A percentile compares a stretch with the other conserved stretches of the same genome.
Conservation (phyloP, 1,140 invertebrate species). For the Lanistes nyassanus region DNA sequence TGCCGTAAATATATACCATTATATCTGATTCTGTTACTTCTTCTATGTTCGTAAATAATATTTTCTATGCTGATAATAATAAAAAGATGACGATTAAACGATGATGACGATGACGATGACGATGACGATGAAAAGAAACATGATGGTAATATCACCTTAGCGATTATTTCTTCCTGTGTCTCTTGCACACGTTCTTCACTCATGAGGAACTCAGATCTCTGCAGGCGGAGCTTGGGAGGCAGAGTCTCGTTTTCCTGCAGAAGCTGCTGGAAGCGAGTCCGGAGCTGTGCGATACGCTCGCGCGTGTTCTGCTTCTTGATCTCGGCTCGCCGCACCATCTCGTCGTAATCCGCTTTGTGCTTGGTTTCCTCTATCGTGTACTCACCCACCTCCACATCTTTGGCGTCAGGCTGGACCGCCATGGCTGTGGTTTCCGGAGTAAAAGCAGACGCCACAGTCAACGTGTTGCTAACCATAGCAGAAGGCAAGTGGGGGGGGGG, state of each 20-base stretch:
- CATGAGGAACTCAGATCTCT: slow-evolving; percentile 4
- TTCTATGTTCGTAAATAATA: no score
- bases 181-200: background rate
- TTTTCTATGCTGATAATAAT: no score
- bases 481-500: no score
- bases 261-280: background rate
- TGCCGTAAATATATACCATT: no score
- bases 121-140: no score
- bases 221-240: background rate
- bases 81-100: no score
- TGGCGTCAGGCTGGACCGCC: background rate
- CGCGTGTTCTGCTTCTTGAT: background rate
- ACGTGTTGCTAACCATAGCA: no score
- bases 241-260: background rate
- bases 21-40: no score
- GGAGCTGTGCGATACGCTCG: background rate
- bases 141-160: no score
- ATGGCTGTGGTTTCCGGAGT: no score
- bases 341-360: slow-evolving; percentile 20
- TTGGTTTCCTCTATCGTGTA: slow-evolving; percentile 26
- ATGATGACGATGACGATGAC: no score
- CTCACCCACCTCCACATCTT: background rate
- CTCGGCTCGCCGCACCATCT: slow-evolving; percentile 10
- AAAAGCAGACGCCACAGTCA: no score
- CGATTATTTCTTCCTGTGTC: background rate